A percentile compares a stretch with the other conserved stretches of the same genome.
phyloP scores from a whole-genome alignment of 2,113 vertebrate genomes.

The Coreoperca whiteheadi region DNA sequence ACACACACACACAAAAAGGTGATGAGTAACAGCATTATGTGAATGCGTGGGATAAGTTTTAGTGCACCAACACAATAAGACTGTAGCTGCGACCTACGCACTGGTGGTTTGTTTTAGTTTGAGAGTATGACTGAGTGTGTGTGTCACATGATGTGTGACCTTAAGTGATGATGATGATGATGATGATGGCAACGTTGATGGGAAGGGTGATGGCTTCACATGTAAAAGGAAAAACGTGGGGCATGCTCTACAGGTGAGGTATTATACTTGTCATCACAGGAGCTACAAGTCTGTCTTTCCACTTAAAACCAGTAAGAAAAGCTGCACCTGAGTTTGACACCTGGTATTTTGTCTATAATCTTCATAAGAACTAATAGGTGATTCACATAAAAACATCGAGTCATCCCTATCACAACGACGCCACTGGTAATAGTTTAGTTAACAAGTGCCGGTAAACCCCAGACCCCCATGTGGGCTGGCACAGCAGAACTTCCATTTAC shows the following conservation, averaged over 20 bases:
- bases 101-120: slow-evolving; percentile 10
- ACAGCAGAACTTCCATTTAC: not conserved
- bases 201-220: slow-evolving; percentile 46
- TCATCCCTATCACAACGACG: not conserved
- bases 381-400: not conserved
- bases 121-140: not conserved
- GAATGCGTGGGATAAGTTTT: slow-evolving; percentile 31
- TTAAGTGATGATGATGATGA: not conserved
- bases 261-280: slow-evolving; percentile 12
- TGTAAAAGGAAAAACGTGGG: slow-evolving; percentile 31
- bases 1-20: slow-evolving; percentile 8
- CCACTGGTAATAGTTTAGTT: too few relatives aligned
- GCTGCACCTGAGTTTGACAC: not conserved
- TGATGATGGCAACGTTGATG: slow-evolving; percentile 31
- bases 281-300: not conserved
- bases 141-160: slow-evolving; percentile 17
- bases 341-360: not conserved
- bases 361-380: not conserved
- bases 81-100: slow-evolving; percentile 7
- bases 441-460: slow-evolving; percentile 3
- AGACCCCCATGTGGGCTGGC: not conserved
- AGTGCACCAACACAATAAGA: slow-evolving; percentile 42
- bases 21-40: slow-evolving; percentile 41
- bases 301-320: not conserved
- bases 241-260: not conserved